A percentile compares a stretch with the other conserved stretches of the same genome.
These are phyloP conservation scores for Furnarius figulus DNA, from an alignment of 2,113 vertebrate genomes.

Conservation along the genomic window DNA sequence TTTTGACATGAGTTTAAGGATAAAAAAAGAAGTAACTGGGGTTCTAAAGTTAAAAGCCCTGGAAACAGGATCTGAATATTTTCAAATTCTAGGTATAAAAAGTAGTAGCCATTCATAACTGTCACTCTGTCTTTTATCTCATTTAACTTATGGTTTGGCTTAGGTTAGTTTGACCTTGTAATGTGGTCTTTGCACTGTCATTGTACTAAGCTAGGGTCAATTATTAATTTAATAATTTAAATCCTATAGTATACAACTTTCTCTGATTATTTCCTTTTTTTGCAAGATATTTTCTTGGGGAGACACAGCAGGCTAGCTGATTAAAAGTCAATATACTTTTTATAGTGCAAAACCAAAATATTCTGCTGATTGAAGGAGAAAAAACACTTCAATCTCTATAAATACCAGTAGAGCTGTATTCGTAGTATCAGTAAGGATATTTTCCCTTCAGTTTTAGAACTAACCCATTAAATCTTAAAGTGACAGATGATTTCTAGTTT, in stretches of 20 bases:
- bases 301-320: neutral
- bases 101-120: neutral
- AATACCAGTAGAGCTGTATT: neutral
- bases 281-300: neutral
- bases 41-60: neutral
- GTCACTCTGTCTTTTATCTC: slow-evolving; percentile 23
- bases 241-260: neutral
- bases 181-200: slow-evolving; percentile 15
- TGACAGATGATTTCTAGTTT: neutral
- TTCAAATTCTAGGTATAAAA: neutral
- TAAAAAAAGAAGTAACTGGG: neutral
- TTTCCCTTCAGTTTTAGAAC: neutral
- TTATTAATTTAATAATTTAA: neutral
- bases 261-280: neutral
- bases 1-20: neutral
- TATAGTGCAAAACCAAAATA: neutral
- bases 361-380: neutral
- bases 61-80: neutral
- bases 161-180: slow-evolving; percentile 42
- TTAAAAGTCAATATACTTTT: neutral
- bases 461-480: neutral
- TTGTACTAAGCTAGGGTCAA: neutral
- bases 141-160: neutral
- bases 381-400: neutral
- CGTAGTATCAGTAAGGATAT: neutral